A percentile compares a stretch with the other conserved stretches of the same genome.
These are phyloP conservation scores for Lepeophtheirus salmonis DNA, from an alignment of 1,140 invertebrate species.

Conservation along the genomic window DNA sequence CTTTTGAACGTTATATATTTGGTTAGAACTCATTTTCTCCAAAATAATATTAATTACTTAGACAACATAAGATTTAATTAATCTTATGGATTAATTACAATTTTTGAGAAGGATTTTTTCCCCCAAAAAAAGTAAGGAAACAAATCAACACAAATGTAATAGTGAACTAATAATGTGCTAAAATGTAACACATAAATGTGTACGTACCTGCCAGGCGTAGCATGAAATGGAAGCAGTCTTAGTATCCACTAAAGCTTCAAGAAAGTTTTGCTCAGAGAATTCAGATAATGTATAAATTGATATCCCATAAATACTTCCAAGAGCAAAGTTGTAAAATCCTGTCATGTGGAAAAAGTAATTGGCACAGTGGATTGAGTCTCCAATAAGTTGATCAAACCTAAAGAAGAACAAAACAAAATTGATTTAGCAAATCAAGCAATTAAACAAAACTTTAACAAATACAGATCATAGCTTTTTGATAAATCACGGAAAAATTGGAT, in stretches of 20 bases:
- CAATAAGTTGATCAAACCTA: background rate
- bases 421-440: no score
- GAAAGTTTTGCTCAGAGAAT: constrained; percentile 3
- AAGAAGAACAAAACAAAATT: background rate
- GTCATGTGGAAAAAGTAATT: constrained; percentile 15
- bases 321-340: constrained; percentile 16
- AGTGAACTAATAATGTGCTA: background rate
- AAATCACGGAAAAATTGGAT: no score
- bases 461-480: no score
- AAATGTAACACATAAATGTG: background rate
- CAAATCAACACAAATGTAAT: no score
- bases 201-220: constrained; percentile 11
- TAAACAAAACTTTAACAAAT: no score
- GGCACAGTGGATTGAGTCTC: background rate
- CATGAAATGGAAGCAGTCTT: background rate
- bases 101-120: no score
- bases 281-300: constrained; percentile 9
- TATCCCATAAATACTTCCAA: constrained; percentile 8
- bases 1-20: no score
- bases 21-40: no score
- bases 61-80: no score
- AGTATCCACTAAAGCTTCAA: constrained; percentile 3
- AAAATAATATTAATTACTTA: no score
- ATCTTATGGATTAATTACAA: no score
- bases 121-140: no score